Conservation (phyloP, 2,113 vertebrate genomes). For the Ochotona princeps region DNA sequence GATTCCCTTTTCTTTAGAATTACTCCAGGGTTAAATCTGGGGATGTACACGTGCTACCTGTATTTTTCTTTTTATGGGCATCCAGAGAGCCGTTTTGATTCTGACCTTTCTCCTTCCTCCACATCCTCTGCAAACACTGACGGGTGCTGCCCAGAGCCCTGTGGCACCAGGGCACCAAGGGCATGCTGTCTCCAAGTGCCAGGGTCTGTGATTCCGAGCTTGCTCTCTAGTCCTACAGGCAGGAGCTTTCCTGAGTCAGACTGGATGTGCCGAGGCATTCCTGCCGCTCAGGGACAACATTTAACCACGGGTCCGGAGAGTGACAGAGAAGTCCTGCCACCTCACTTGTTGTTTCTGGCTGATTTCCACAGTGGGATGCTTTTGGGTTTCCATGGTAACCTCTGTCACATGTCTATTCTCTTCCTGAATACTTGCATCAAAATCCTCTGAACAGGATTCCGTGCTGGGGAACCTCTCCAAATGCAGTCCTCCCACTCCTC, state of each 20-base stretch:
- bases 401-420: not conserved
- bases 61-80: not conserved
- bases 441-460: not conserved
- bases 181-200: not conserved
- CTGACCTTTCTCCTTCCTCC: not conserved
- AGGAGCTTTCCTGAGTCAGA: not conserved
- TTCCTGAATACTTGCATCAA: not conserved
- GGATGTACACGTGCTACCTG: not conserved
- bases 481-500: not conserved
- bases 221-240: not conserved
- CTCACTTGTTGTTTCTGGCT: not conserved
- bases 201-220: not conserved
- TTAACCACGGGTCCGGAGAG: no score
- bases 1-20: conserved; percentile 16
- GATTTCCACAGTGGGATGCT: not conserved
- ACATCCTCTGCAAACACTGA: no score
- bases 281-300: fast-evolving
- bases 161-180: no score
- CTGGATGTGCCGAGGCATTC: not conserved
- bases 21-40: conserved; percentile 34
- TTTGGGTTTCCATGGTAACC: not conserved
- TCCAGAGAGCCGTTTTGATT: not conserved
- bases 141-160: not conserved
- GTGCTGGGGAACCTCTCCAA: not conserved
- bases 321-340: no score